These are phyloP conservation scores for Melanocharis versteri DNA, from an alignment of 2,113 vertebrate genomes.

Conservation along the genomic window DNA sequence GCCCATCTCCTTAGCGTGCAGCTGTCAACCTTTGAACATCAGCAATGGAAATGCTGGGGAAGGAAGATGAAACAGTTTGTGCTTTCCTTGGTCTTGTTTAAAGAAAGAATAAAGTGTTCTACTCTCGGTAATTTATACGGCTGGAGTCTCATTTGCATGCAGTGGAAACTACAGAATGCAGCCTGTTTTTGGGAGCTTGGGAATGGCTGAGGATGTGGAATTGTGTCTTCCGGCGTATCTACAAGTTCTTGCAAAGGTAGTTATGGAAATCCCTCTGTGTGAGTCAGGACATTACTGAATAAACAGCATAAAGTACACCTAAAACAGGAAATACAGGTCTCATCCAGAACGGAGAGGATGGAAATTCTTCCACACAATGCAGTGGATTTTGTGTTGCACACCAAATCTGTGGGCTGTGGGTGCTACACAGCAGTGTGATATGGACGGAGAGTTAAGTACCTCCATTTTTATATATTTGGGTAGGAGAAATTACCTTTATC, in stretches of 20 bases:
- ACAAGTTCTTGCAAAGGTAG: not conserved
- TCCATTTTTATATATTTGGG: not conserved
- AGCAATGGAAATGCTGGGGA: not conserved
- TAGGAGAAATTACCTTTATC: not conserved
- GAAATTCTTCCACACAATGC: not conserved
- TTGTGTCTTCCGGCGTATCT: not conserved
- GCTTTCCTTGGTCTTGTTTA: not conserved
- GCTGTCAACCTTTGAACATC: not conserved
- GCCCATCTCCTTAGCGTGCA: not conserved
- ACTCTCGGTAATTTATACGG: not conserved
- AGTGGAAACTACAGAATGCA: accelerated
- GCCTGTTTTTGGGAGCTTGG: not conserved
- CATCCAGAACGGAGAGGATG: not conserved
- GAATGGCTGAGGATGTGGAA: not conserved
- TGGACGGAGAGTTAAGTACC: not conserved
- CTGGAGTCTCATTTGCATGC: not conserved
- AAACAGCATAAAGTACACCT: not conserved
- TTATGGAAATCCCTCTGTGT: not conserved
- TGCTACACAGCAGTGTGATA: not conserved
- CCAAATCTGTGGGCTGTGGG: not conserved
- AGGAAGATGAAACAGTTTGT: not conserved
- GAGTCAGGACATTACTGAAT: not conserved
- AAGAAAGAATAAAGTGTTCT: not conserved
- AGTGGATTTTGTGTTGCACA: not conserved
- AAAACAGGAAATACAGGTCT: not conserved